These are phyloP conservation scores for Athrips mouffetella DNA, from an alignment of 2,888 invertebrate genomes.

Conservation along the genomic window DNA sequence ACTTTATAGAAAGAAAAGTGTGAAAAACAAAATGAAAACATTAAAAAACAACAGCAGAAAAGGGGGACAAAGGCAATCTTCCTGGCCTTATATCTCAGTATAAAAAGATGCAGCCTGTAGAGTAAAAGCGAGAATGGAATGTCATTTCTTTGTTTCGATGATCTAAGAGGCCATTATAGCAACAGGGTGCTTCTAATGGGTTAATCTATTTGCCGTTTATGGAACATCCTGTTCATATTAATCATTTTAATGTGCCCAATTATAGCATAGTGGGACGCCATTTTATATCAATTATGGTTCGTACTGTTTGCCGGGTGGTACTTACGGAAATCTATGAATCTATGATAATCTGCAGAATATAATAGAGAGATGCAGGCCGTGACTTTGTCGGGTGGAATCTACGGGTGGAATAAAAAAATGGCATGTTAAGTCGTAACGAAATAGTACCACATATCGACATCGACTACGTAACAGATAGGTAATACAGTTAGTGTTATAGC, in stretches of 20 bases:
- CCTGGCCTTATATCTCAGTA: no score
- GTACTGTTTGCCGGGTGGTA: background rate
- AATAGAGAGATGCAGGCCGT: no score
- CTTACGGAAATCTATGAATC: background rate
- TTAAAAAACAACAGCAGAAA: no score
- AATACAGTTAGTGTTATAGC: no score
- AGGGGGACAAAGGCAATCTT: background rate
- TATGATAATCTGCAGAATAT: background rate
- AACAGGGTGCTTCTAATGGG: constrained; percentile 11
- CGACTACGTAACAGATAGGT: no score
- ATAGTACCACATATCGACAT: no score
- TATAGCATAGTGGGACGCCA: background rate
- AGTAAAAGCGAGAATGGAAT: background rate
- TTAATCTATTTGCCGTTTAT: constrained; percentile 12
- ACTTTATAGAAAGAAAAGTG: no score
- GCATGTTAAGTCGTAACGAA: no score
- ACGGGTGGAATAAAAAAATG: no score
- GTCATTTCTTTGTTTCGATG: constrained; percentile 4
- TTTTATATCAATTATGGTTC: background rate
- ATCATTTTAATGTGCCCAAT: constrained; percentile 10
- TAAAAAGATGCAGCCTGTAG: no score
- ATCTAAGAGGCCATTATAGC: background rate
- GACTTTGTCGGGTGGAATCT: no score
- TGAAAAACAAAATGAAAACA: no score
- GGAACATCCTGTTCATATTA: constrained; percentile 6